A percentile compares a stretch with the other conserved stretches of the same genome.
These are phyloP conservation scores for Benitochromis conjunctus DNA, from an alignment of 2,113 vertebrate species.

Conservation along the genomic window DNA sequence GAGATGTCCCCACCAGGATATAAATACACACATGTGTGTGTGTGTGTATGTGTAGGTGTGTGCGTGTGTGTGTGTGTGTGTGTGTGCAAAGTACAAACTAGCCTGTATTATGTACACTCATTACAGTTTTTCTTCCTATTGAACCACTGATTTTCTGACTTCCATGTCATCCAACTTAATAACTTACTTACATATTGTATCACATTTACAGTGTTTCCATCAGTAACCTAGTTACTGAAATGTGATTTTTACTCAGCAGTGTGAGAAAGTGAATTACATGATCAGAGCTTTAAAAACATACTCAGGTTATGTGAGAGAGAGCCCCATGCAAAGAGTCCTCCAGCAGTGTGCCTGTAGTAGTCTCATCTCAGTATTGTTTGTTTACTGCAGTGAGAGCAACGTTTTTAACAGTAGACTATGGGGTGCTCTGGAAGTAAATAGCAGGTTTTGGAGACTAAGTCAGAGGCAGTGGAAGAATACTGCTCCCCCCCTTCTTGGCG, in stretches of 20 bases:
- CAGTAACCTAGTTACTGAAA: background rate
- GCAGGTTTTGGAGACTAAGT: background rate
- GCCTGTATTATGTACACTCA: background rate
- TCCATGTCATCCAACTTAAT: background rate
- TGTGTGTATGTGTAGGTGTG: no score
- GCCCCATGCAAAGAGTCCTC: background rate
- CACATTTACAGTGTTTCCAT: background rate
- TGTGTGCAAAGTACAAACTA: background rate
- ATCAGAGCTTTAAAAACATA: background rate
- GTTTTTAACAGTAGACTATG: background rate
- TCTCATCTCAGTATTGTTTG: background rate
- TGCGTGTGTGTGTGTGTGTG: fast-evolving
- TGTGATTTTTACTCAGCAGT: background rate
- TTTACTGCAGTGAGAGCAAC: background rate
- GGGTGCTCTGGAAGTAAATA: background rate
- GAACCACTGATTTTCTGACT: background rate
- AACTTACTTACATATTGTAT: background rate
- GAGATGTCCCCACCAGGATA: no score
- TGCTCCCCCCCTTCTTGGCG: background rate
- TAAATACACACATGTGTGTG: no score
- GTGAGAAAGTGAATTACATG: background rate
- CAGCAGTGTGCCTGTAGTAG: background rate
- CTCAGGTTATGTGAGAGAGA: background rate
- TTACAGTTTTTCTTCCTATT: background rate
- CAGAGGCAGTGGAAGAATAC: background rate